Conservation (phyloP, 2,888 invertebrate species). For the Eristalis arbustorum region DNA sequence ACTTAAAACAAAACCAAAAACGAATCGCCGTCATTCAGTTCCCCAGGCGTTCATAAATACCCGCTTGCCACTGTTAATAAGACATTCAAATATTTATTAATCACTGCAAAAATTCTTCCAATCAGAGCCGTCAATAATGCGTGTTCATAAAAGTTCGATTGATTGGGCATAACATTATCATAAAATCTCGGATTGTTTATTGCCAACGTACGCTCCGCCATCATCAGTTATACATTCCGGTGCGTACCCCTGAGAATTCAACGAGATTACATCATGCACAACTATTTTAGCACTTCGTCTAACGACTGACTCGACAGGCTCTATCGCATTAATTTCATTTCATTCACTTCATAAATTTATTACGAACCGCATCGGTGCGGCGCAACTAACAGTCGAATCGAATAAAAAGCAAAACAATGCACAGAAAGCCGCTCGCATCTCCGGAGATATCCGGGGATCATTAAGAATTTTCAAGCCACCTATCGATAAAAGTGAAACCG, state of each 20-base stretch:
- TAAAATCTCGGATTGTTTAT: background rate
- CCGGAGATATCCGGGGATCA: slow-evolving; percentile 3
- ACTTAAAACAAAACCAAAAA: background rate
- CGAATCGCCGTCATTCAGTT: background rate
- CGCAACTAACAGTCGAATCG: slow-evolving; percentile 13
- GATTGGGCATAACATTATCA: background rate
- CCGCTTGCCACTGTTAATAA: background rate
- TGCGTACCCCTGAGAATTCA: background rate
- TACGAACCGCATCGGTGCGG: slow-evolving; percentile 25
- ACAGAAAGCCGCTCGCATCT: background rate
- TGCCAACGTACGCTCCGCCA: too few relatives aligned
- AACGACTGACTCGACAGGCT: background rate
- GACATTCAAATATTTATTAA: background rate
- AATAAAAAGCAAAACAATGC: too few relatives aligned
- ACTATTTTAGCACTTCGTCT: background rate
- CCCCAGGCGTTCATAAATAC: background rate
- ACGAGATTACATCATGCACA: background rate
- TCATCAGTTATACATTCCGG: background rate
- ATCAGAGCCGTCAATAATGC: background rate
- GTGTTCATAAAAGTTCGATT: background rate
- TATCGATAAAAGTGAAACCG: slow-evolving; percentile 43
- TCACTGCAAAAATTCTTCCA: background rate
- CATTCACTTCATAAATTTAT: background rate
- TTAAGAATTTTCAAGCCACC: slow-evolving; percentile 30
- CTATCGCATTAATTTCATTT: slow-evolving; percentile 10